Evolutionary conservation across 2,797 vertebrate genomes (phyloP).

Genomic region (Poeciliopsis paucimaculata): DNA sequence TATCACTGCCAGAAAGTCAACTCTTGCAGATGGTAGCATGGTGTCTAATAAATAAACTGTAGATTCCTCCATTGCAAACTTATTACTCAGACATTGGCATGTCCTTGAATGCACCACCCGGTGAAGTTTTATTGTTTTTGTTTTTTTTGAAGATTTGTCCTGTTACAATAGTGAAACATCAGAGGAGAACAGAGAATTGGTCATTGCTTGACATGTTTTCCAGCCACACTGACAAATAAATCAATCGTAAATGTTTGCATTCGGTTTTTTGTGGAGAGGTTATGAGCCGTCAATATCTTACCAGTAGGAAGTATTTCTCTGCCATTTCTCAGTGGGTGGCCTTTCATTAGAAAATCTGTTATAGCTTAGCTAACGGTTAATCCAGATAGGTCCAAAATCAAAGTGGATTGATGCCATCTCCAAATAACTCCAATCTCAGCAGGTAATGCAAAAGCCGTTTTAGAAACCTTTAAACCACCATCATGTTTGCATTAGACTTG

Average conservation of each 20-base stretch:
- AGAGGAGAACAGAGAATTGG: slow-evolving; percentile 12
- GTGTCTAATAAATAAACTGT: slow-evolving; percentile 16
- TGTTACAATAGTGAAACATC: not conserved
- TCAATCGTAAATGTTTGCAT: not conserved
- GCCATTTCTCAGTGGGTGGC: not conserved
- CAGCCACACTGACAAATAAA: slow-evolving; percentile 20
- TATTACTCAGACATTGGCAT: not conserved
- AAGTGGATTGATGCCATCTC: not conserved
- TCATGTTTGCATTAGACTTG: not conserved
- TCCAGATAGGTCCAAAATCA: not conserved
- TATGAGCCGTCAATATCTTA: not conserved
- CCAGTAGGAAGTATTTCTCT: not conserved
- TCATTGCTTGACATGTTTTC: not conserved
- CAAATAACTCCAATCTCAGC: not conserved
- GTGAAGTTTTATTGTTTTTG: not conserved
- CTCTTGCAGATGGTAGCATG: not conserved
- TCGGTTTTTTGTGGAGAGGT: not conserved
- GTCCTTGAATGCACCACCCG: slow-evolving; percentile 28
- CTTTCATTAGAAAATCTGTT: too few species aligned
- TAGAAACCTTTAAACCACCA: not conserved
- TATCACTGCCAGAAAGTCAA: not conserved
- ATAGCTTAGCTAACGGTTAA: not conserved
- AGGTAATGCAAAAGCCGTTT: not conserved
- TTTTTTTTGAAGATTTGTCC: not conserved
- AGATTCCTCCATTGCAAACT: slow-evolving; percentile 10